Percentiles rank a stretch among this genome's conserved stretches.
Evolutionary conservation across 2,888 invertebrate genomes (phyloP).

Genomic region (Aricia artaxerxes): DNA sequence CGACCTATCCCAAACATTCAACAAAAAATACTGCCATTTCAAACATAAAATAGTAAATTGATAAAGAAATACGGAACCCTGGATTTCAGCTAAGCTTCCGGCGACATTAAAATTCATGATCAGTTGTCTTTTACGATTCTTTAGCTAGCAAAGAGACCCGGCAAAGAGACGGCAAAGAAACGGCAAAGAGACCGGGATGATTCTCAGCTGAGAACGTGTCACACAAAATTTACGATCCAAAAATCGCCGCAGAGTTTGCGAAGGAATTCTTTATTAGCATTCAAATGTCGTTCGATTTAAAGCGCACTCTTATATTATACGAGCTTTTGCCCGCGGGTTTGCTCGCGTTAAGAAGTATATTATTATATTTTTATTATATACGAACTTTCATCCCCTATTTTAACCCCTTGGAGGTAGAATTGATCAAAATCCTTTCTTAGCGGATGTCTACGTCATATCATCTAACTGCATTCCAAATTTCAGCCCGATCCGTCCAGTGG

Average conservation of each 20-base stretch:
- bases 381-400: no score
- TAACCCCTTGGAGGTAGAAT: no score
- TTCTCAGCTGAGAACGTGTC: constrained; percentile 34
- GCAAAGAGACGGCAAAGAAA: constrained; percentile 38
- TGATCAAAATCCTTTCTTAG: no score
- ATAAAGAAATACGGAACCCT: constrained; percentile 12
- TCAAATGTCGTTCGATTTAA: constrained; percentile 14
- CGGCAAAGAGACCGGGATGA: constrained; percentile 41
- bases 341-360: no score
- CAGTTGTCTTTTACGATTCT: constrained; percentile 44
- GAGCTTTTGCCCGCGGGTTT: no score
- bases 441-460: no score
- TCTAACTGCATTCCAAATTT: no score
- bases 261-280: constrained; percentile 7
- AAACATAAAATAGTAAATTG: neutral
- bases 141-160: constrained; percentile 35
- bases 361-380: no score
- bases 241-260: constrained; percentile 14
- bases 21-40: neutral
- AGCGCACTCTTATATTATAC: neutral
- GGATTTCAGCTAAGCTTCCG: constrained; percentile 16
- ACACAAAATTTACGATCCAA: constrained; percentile 22
- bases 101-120: constrained; percentile 48
- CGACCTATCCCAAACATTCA: neutral
- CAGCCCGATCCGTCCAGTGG: no score